A percentile compares a stretch with the other conserved stretches of the same genome.
These are phyloP conservation scores for Glareola pratincola DNA, from an alignment of 2,113 vertebrate genomes.

Conservation along the genomic window DNA sequence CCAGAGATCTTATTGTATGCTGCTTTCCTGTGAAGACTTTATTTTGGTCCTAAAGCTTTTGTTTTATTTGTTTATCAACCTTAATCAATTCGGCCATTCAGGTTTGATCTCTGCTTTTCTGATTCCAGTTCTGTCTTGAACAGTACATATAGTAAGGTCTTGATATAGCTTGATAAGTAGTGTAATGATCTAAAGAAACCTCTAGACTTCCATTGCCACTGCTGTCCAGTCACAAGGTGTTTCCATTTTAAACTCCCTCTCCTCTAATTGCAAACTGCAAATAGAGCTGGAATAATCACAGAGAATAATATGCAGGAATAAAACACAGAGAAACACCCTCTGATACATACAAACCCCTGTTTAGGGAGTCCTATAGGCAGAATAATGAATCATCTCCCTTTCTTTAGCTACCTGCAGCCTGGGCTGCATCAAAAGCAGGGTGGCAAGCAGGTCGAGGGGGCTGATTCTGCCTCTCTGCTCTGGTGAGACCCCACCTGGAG, in stretches of 20 bases:
- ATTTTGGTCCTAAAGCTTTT: background rate
- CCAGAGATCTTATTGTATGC: background rate
- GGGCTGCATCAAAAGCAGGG: background rate
- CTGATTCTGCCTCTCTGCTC: background rate
- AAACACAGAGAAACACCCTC: background rate
- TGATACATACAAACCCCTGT: background rate
- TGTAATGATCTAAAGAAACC: background rate
- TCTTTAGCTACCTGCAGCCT: background rate
- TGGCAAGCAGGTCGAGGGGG: background rate
- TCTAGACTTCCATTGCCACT: background rate
- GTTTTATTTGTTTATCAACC: background rate
- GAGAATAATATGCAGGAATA: background rate
- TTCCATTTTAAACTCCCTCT: background rate
- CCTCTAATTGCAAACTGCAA: background rate
- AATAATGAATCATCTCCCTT: rapidly evolving
- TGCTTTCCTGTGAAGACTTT: background rate
- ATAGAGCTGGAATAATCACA: background rate
- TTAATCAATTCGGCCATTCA: background rate
- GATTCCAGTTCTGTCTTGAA: background rate
- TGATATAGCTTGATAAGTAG: background rate
- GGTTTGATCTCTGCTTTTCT: background rate
- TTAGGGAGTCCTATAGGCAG: background rate
- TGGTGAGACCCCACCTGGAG: background rate
- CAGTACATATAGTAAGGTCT: background rate
- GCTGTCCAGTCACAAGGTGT: background rate